phyloP scores from a whole-genome alignment of 2,888 invertebrate genomes.

The Coronaproctus castanopsis region DNA sequence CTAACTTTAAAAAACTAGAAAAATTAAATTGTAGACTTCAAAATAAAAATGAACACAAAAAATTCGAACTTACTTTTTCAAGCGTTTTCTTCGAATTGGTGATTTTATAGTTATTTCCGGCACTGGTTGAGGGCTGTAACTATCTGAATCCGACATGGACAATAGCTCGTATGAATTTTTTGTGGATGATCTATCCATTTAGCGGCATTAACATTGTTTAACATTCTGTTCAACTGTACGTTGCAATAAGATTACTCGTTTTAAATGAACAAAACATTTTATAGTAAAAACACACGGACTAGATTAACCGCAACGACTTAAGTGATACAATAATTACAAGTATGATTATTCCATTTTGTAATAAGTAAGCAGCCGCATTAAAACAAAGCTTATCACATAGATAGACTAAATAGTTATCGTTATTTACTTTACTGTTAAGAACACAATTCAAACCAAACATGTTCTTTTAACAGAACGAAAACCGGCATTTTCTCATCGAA shows the following conservation, averaged over 20 bases:
- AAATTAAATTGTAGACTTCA: no score
- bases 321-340: no score
- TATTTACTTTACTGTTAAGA: background rate
- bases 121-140: slow-evolving; percentile 7
- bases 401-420: background rate
- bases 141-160: slow-evolving; percentile 12
- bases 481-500: background rate
- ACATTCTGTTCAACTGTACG: background rate
- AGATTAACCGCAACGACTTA: no score
- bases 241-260: background rate
- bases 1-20: no score
- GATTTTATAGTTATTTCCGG: slow-evolving; percentile 9
- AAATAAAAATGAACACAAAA: no score
- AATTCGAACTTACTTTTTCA: slow-evolving; percentile 13
- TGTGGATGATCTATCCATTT: slow-evolving; percentile 8
- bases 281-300: no score
- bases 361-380: background rate
- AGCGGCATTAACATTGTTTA: slow-evolving; percentile 5
- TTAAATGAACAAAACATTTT: background rate
- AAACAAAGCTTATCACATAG: background rate
- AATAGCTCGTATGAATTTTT: slow-evolving; percentile 13
- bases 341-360: no score
- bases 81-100: slow-evolving; percentile 7
- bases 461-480: background rate
- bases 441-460: background rate